phyloP scores from a whole-genome alignment of 2,113 vertebrate species.

The Carassius auratus region DNA sequence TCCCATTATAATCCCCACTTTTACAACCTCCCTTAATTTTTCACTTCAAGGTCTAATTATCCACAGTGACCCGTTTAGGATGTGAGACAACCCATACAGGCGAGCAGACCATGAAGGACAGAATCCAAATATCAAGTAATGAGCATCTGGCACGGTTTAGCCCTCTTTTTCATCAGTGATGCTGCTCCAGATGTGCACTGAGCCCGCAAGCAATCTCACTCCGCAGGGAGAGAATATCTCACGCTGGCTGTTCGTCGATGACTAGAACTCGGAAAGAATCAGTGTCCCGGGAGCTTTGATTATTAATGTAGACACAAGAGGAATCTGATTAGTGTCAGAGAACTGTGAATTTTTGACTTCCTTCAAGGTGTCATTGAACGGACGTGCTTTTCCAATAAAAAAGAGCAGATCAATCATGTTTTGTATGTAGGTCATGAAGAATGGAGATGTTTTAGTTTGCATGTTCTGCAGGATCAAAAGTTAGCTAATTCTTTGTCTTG shows the following conservation, averaged over 20 bases:
- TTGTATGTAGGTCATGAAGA: slow-evolving; percentile 38
- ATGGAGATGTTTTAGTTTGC: not conserved
- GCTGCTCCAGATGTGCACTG: slow-evolving; percentile 34
- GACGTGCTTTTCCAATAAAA: slow-evolving; percentile 35
- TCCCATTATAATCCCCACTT: slow-evolving; percentile 15
- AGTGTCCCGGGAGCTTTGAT: not conserved
- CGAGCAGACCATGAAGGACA: slow-evolving; percentile 28
- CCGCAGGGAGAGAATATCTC: slow-evolving; percentile 16
- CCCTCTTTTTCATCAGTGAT: slow-evolving; percentile 9
- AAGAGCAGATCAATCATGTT: not conserved
- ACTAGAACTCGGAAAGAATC: slow-evolving; percentile 28
- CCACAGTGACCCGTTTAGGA: slow-evolving; percentile 40
- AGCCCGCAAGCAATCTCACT: not conserved
- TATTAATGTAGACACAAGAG: not conserved
- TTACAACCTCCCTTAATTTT: slow-evolving; percentile 35
- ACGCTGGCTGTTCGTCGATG: slow-evolving; percentile 1
- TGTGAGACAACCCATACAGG: slow-evolving; percentile 3
- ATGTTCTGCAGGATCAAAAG: not conserved
- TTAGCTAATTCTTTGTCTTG: not conserved
- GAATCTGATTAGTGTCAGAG: slow-evolving; percentile 1
- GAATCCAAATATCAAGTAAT: slow-evolving; percentile 31
- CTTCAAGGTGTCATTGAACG: slow-evolving; percentile 39
- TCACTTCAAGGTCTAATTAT: slow-evolving; percentile 36
- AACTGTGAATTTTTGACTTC: slow-evolving; percentile 9
- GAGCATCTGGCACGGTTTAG: slow-evolving; percentile 47